Base-by-base conservation (phyloP, 1,140 invertebrate species). In the Drosophila micromelanica region DNA sequence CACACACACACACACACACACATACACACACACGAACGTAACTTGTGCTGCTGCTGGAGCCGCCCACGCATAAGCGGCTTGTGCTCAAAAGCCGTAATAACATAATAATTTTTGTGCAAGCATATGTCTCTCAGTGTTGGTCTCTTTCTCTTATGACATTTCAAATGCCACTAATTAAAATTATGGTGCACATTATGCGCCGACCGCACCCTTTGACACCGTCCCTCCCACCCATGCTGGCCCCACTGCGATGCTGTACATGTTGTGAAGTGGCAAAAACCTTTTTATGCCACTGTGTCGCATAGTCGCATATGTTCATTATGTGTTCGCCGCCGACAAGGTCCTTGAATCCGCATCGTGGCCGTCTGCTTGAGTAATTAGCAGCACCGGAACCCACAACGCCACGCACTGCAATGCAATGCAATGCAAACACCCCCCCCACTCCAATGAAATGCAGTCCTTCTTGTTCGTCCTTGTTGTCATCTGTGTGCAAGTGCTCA, bases 151-250 rank as follows among this genome's bases (percentile, higher is more conserved):
- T 55, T 59, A n/a, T 23, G 30, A 38, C 37, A 52, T 59, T 54
- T 68, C 82, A 85, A 77, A 87, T 87, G 82, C 73, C 80, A 86
- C 80, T 85, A 85, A 85, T 85, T 85, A 85, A 78, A 85, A 85
- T 85, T 86, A 81, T 80, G 64, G 55, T 64, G 57, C 63, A 56
- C 78, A 61, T 80, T 77, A 80, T 81, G 56, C 54, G 43, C 45
- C 23, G 45, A 8, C 45, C 43, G n/a, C 64, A 48, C 32, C 38
- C 52, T 6, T 17, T 67, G 55, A 67, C 55, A 54, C 20, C 48
- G 5, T 6, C 40, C 56, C 60, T 59, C 32, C 2, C 32, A 45
- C 7, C 13, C 5, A 13, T 13, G 15, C 2, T 23, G 20, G 0
- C 30, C 7, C 13, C 32, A 12, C 27, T 54, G 32, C 35, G 15